Base-by-base conservation (phyloP, 2,888 invertebrate species). In the Panopea generosa region DNA sequence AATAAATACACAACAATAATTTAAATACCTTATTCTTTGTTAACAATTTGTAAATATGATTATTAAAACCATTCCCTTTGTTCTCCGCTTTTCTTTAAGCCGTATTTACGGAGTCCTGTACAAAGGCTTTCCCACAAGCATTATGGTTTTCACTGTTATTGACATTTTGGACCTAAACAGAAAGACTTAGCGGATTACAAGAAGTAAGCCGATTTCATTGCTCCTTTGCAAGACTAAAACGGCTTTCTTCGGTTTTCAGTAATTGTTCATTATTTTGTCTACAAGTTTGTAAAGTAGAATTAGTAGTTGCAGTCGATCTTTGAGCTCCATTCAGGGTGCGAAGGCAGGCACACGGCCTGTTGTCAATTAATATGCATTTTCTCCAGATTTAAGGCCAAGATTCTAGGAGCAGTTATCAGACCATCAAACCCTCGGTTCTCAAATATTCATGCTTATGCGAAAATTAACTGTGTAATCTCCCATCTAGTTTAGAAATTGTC, bases 261-360 rank as follows among this genome's bases (percentile, higher is more conserved):
- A 75, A 79, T 81, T 77, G 81, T 81, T 77, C 77, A 49, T 69
- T 73, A 62, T 61, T 71, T 72, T 68, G 77, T 81, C 71, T 74
- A 78, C 78, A 74, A 69, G 29, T 53, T 55, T 29, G 55, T 27
- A 40, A 33, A 16, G 56, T 18, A 20, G 56, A 7, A 56, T 38
- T 56, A 38, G 20, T 27, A 18, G 40, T 56, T 56, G n/a, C n/a
- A 53, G n/a, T 53, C 27, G 24, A 27, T 14, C 24, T 26, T 45
- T 61, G 49, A 69, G 53, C 67, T 47, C 4, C n/a, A 33, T n/a
- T 33, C 29, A 49, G 18, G 57, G 57, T 67, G 57, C 67, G n/a
- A 2, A 2, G 50, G 55, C 67, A 67, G 67, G 59, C 67, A 50
- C 59, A 40, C n/a, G 38, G 40, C 29, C 22, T 49, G 27, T n/a